These are phyloP conservation scores for Phoeniculus purpureus DNA, from an alignment of 2,797 vertebrate genomes.

Conservation along the genomic window DNA sequence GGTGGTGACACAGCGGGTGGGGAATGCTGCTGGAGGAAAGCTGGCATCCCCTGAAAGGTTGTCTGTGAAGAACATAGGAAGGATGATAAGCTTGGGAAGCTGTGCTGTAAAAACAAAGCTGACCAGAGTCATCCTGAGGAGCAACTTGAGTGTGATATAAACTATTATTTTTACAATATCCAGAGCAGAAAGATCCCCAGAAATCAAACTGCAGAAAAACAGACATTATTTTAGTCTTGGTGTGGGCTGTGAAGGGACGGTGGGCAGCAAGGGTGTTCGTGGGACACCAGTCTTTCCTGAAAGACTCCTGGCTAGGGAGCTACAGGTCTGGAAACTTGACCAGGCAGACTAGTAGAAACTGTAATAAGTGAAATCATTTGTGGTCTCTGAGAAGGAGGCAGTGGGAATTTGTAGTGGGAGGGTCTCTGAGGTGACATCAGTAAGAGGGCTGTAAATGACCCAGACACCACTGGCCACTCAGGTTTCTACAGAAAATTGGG, in stretches of 20 bases:
- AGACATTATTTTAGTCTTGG: not conserved
- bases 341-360: not conserved
- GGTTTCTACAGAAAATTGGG: not conserved
- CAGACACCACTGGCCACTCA: not conserved
- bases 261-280: rapidly evolving
- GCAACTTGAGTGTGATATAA: not conserved
- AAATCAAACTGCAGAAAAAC: not conserved
- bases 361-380: not conserved
- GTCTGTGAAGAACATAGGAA: not conserved
- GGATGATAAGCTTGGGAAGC: not conserved
- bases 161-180: not conserved
- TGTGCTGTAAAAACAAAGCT: not conserved
- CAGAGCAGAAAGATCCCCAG: not conserved
- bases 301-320: not conserved
- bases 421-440: rapidly evolving
- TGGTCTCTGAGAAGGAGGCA: not conserved
- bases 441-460: not conserved
- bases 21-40: not conserved
- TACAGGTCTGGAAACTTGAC: not conserved
- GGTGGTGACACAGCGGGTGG: not conserved
- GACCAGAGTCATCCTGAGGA: not conserved
- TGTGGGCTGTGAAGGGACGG: rapidly evolving
- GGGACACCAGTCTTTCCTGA: not conserved
- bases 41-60: not conserved
- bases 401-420: not conserved